Conservation (phyloP, 2,797 vertebrate species). For the Chanos chanos region DNA sequence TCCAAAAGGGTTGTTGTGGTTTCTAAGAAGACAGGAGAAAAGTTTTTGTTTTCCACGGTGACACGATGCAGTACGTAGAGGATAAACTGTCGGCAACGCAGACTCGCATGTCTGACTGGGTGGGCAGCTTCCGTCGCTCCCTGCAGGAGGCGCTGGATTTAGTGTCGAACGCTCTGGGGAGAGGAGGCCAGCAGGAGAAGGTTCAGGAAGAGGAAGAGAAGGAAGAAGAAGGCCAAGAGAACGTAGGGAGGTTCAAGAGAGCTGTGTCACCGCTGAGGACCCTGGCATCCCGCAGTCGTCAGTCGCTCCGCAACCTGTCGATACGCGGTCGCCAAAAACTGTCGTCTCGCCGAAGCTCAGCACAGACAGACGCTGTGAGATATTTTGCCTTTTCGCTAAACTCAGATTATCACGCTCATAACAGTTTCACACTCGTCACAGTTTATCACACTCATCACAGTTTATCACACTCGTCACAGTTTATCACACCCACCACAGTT, state of each 20-base stretch:
- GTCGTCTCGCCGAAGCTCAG: conserved; percentile 72
- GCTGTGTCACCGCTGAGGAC: conserved; percentile 77
- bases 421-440: too few species aligned
- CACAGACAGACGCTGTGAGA: conserved; percentile 69
- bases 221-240: conserved; percentile 51
- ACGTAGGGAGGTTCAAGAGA: conserved; percentile 64
- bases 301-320: conserved; percentile 78
- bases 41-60: too few species aligned
- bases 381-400: background rate
- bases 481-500: background rate
- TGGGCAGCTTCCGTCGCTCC: conserved; percentile 80
- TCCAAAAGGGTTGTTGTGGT: background rate
- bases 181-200: conserved; percentile 27
- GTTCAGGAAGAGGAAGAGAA: conserved; percentile 32
- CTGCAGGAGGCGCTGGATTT: conserved; percentile 82
- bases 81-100: conserved; percentile 84
- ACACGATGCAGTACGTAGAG: conserved; percentile 85
- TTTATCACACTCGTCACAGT: background rate
- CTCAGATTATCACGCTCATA: too few species aligned
- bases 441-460: too few species aligned
- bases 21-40: background rate
- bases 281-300: conserved; percentile 80
- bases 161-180: conserved; percentile 65
- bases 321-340: conserved; percentile 75
- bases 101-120: conserved; percentile 82